Evolutionary conservation across 2,113 vertebrate species (phyloP), one percentile per base, ranked within the genome.

Genomic region (Prunella himalayana): DNA sequence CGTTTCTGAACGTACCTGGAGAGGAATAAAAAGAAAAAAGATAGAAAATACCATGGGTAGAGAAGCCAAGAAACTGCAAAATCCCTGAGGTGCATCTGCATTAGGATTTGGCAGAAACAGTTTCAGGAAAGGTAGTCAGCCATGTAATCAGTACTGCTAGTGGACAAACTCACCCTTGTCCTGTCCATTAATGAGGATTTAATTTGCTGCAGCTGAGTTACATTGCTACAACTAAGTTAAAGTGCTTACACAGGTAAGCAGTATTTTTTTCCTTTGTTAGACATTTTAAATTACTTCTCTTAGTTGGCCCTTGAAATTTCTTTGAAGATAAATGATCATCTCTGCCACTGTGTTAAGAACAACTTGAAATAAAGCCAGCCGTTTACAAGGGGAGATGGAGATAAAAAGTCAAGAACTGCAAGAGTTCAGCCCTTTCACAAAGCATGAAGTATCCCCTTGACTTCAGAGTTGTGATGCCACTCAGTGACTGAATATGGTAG

Each of bases 51-150:
- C 42, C 24, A 47, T 56, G 33, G 1, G 17, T 68, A 83, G 64
- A 72, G 91, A 95, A 94, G 90, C 75, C 78, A 68, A 92, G 65
- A 89, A 94, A 73, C 57, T 89, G 64, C 78, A 63, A 35, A 65
- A 92, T 94, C 72, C 81, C 64, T 51, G 31, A 84, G 47, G 72
- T 86, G n/a, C 22, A 4, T 53, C n/a, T 77, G 30, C 33, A 42
- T 89, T 61, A 37, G 70, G 51, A 50, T 54, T 75, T 66, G 45
- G 82, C 56, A 71, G 90, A 94, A 92, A 42, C 61, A 56, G 25
- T 73, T 72, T 78, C 13, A 64, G 82, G 65, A 88, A 92, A 57
- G 57, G 45, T 28, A 66, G 37, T 33, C 28, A 84, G 63, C 59
- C 20, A 9, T 63, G 16, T 28, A 42, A 7, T n/a, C 69, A 63